Conservation (phyloP, 2,113 vertebrate genomes). For the Rousettus leschenaultii region DNA sequence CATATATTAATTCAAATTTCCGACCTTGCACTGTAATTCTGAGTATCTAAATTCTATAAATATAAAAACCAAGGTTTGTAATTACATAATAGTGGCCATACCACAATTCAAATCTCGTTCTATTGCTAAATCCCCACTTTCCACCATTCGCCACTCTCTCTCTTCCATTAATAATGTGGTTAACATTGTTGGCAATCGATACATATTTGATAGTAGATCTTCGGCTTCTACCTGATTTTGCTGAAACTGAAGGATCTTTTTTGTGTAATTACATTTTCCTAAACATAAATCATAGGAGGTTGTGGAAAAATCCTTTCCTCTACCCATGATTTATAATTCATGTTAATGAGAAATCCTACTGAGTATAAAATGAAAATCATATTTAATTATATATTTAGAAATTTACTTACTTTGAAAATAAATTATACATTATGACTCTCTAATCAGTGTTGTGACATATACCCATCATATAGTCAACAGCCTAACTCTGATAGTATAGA, state of each 20-base stretch:
- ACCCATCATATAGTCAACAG: neutral
- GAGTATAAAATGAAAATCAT: neutral
- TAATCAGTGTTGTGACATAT: neutral
- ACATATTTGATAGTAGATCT: neutral
- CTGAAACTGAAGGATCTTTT: neutral
- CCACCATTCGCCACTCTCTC: neutral
- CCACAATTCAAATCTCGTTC: neutral
- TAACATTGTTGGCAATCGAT: neutral
- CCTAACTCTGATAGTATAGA: neutral
- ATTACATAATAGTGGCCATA: neutral
- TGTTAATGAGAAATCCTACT: constrained; percentile 31
- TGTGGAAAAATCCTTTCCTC: neutral
- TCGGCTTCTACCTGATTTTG: neutral
- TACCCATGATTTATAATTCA: neutral
- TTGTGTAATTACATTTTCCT: neutral
- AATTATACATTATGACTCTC: neutral
- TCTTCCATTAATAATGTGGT: neutral
- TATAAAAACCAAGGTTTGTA: neutral
- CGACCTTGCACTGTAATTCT: neutral
- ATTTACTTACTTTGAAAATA: constrained; percentile 34
- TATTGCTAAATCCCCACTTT: neutral
- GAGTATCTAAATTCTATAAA: neutral
- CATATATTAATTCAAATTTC: neutral
- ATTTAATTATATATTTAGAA: constrained; percentile 2
- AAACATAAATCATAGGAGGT: neutral